Evolutionary conservation across 1,140 invertebrate species (phyloP), one percentile per base, ranked within the genome.

Genomic region (Heterodera carotae): DNA sequence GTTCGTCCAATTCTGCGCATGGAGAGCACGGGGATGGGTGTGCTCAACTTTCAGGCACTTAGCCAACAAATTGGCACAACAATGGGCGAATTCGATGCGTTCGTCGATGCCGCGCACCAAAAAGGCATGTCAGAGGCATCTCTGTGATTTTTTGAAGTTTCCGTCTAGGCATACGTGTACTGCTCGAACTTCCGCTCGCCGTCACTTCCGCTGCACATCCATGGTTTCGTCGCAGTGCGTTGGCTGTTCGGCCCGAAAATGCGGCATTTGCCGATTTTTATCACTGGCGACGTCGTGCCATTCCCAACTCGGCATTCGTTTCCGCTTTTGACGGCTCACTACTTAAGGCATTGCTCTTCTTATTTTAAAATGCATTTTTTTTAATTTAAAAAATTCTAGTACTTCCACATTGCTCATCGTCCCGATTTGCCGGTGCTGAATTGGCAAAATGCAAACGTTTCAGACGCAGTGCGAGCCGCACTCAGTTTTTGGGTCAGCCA

Each of bases 131-230:
- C 48, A 84, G 85, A 75, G 48, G 70, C 0, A 78, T 80, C 72
- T 78, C 76, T 81, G 22, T 67, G 2, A 70, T 27, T 29, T 59
- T 76, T 76, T 18, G 27, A 39, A 39, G 29, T 25, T 7, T 0
- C 25, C 33, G 18, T 10, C 22, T 72, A 62, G 64, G 56, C 18
- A 76, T 76, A 31, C 59, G 64, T 29, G 18, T 76, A 22, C 34
- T 76, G 18, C 85, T 87, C 27, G 81, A 82, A 33, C 70, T 87
- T 34, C 85, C 85, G 0, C 70, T 87, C 15, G 82, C 83, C 0
- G 73, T 84, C 18, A 87, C 86, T 6, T 87, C 86, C n/a, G 62
- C 79, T 31, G 73, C 80, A 48, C 85, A 87, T 64, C 76, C 82
- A 22, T 87, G 85, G 85, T 87, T 87, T 53, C 29, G 77, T 34